Evolutionary conservation across 2,113 vertebrate species (phyloP), one percentile per base, ranked within the genome.

Genomic region (Protobothrops mucrosquamatus): DNA sequence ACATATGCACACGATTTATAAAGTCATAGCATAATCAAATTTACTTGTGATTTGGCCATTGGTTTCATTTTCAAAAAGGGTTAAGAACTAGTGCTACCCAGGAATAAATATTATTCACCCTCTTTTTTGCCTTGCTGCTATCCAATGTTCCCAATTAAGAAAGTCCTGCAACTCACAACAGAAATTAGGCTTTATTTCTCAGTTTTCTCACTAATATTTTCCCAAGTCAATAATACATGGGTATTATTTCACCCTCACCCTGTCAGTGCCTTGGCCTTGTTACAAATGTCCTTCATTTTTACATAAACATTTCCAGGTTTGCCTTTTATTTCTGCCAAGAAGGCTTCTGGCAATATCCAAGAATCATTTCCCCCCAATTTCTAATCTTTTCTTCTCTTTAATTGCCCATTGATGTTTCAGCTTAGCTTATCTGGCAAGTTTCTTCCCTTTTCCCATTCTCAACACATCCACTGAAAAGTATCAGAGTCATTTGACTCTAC

Each of bases 221-320:
- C 91, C 94, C 92, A 94, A 74, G 94, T 94, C 93, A 51, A 88
- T 55, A 55, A 48, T 94, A 95, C 39, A 39, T 94, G 81, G 89
- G 95, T 92, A 92, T 93, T 91, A 81, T 69, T 92, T 87, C 94
- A 95, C 89, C 92, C 34, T 87, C 89, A 93, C 88, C 89, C 89
- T 4, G 85, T 92, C 64, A 54, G 94, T 95, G 74, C 39, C 91
- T 18, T 55, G 64, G 92, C 86, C 90, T 93, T 94, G 93, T 94
- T 95, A 90, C 85, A 96, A 89, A 95, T 88, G 95, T 97, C 95
- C 96, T 96, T 92, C 39, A 91, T 94, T 92, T 96, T 93, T 26
- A 93, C 94, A 96, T 93, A 97, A 96, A 95, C 90, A 93, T 95
- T 96, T 96, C 94, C 93, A 95, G 94, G 96, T 94, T 56, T 39